Base-by-base conservation (phyloP, 2,797 vertebrate species). In the Sorex maritimensis region DNA sequence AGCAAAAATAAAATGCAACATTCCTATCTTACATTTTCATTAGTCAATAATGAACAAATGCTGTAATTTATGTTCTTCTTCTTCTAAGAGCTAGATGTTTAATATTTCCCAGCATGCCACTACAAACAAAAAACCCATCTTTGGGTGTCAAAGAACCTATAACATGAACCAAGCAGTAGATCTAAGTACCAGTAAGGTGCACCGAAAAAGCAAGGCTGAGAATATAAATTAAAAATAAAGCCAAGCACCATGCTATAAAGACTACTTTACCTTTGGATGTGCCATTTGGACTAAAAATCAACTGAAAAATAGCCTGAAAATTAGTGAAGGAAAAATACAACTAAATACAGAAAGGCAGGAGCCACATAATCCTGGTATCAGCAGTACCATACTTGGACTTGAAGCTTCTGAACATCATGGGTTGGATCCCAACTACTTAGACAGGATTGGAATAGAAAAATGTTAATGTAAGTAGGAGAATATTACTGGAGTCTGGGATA, bases 181-280 rank as follows among this genome's bases (percentile, higher is more conserved):
- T 44, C 41, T 44, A 44, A 44, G 41, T 5, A 44, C 41, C 41
- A 44, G 41, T 44, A 44, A 44, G 41, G 41, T 44, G 41, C 41
- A 44, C 41, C 41, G 2, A 44, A 44, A 44, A 44, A 44, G 41
- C 41, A 44, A 41, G 41, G 41, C 41, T 41, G 41, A 41, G 41
- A 44, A 44, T 44, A 80, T 55, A 75, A 75, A 24, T 34, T 34
- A 52, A 81, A 86, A 44, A 78, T 81, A 30, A 93, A 83, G n/a
- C 46, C n/a, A 74, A 81, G 19, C 2, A 38, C 63, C 19, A 46
- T 61, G 7, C 30, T 49, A 44, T 82, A 69, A 69, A 71, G 2
- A 13, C 17, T 30, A 74, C 3, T 21, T 74, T 17, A 14, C 5
- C 10, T 90, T 41, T 74, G 14, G 19, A 28, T 0, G 63, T 34